Base-by-base conservation (phyloP, 2,113 vertebrate species). In the Psephotus haematonotus region DNA sequence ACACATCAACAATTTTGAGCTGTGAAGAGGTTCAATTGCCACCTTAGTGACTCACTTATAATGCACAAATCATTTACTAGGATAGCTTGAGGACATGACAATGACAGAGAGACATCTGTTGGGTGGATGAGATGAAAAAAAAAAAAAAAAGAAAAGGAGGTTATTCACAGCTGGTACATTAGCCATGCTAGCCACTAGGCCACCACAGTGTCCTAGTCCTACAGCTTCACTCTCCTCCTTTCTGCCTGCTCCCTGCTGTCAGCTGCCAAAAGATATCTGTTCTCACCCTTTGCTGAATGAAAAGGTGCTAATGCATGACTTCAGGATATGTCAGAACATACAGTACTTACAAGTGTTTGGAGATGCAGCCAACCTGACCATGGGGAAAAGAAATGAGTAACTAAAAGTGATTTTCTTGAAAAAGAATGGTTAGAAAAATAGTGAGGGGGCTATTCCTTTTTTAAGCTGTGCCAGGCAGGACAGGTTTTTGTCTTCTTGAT, bases 231-330 rank as follows among this genome's bases (percentile, higher is more conserved):
- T 97, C 96, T 96, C 90, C 77, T 98, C 88, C 85, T 92, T 69
- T 97, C 96, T 97, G 96, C 97, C 96, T 97, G 96, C 94, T 95
- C 97, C 98, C 98, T 98, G 97, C 98, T 98, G 97, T 98, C 97
- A 98, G 97, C 98, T 99, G 99, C 98, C 98, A 99, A 98, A 97
- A 98, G 98, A 97, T 98, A 98, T 99, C 98, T 98, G 98, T 99
- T 99, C 98, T 98, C 99, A 99, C 99, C 98, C 97, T 97, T 97
- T 97, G 98, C 98, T 98, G 98, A 98, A 97, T 97, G 97, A 98
- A 98, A 98, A 99, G 98, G 98, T 99, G 99, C 97, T 99, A 99
- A 99, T 98, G 98, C 98, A 98, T 98, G 98, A 98, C 98, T 98
- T 99, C 98, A 97, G 98, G 98, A 98, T 98, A 98, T 99, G 98